phyloP scores from a whole-genome alignment of 2,113 vertebrate genomes.

The Protomyctophum bolini region DNA sequence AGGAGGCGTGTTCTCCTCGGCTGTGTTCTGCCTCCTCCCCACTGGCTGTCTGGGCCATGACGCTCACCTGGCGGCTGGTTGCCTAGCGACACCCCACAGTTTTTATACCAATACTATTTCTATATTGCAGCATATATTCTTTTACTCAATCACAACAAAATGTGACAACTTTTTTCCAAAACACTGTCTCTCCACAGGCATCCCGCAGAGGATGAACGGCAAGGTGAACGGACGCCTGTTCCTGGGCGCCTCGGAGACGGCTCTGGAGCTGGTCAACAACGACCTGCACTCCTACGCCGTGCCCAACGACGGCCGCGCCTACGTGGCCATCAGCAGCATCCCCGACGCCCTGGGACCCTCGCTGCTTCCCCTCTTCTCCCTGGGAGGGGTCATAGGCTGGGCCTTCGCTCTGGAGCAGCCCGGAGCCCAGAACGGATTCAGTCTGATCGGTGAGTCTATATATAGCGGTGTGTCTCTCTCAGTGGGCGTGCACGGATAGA shows the following conservation, averaged over 20 bases:
- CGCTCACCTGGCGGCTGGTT: too few species aligned
- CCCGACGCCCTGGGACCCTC: conserved; percentile 82
- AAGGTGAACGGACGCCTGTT: conserved; percentile 89
- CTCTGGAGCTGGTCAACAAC: conserved; percentile 78
- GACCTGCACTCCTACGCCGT: conserved; percentile 95
- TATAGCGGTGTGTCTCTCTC: background rate
- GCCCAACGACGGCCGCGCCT: conserved; percentile 91
- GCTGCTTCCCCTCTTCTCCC: conserved; percentile 85
- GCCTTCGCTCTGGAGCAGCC: conserved; percentile 94
- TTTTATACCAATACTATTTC: too few species aligned
- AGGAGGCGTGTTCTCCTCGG: too few species aligned
- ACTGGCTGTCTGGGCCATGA: too few species aligned
- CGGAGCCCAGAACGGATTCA: conserved; percentile 90
- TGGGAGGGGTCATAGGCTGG: conserved; percentile 93
- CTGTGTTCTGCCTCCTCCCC: too few species aligned
- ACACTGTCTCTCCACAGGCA: conserved; percentile 74
- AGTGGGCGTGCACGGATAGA: too few species aligned
- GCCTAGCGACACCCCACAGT: too few species aligned
- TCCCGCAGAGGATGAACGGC: conserved; percentile 91
- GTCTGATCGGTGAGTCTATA: conserved; percentile 83
- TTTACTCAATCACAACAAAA: too few species aligned
- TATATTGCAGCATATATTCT: too few species aligned
- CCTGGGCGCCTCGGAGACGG: conserved; percentile 76
- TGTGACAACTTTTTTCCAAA: too few species aligned
- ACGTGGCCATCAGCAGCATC: conserved; percentile 92